Base-by-base conservation (phyloP, 2,888 invertebrate genomes). In the Notodonta ziczac region DNA sequence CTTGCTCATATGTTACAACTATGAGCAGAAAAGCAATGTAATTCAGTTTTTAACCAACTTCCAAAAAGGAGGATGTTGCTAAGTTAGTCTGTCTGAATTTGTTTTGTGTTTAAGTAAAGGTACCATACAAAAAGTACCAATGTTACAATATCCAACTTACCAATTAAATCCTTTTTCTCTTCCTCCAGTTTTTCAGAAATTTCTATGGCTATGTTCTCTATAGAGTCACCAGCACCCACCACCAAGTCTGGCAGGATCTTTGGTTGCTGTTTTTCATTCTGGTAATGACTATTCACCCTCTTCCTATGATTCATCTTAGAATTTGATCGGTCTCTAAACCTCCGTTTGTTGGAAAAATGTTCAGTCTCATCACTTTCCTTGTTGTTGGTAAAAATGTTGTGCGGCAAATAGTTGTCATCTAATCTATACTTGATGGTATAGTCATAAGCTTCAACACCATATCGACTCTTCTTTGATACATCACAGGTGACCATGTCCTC, bases 381-480 rank as follows among this genome's bases (percentile, higher is more conserved):
- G 72, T 80, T 80, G 72, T 72, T 78, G 54, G 81, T 82, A 76
- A 91, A 92, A 61, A 88, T 79, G 72, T 90, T 91, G 70, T 89
- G 91, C 69, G 89, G 79, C 70, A 85, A 76, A 82, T 83, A 90
- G 58, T 85, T 81, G 83, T 93, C 94, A 73, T 96, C 95, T 69
- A 96, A 89, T 71, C 95, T 94, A 86, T 95, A 95, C 76, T 94
- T 95, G 73, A 95, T 87, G 50, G 95, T 95, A 84, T 96, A 96
- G 87, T 97, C 96, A 87, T 97, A 97, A 84, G 96, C 96, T 88
- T 97, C 97, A 58, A 97, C 96, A 83, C 96, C 90, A 95, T 96
- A 85, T 94, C 94, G 82, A 90, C 95, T 83, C 89, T 94, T 78
- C 92, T 95, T 87, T 89, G 96, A 95, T 10, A 98, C 97, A 86